phyloP scores from a whole-genome alignment of 2,888 invertebrate species.

The Entomobrya multifasciata region DNA sequence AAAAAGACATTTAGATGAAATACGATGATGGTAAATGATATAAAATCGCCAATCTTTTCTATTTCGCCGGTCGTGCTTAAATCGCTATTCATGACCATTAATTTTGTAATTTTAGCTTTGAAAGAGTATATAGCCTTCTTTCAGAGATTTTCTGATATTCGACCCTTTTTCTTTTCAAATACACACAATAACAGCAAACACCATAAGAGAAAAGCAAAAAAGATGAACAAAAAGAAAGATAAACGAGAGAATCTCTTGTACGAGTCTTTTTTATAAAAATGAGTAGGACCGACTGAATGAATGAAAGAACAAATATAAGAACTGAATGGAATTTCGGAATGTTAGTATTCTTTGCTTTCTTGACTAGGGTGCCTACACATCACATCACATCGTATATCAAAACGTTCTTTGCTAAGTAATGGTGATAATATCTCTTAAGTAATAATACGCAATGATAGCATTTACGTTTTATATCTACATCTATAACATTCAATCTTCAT shows the following conservation, averaged over 20 bases:
- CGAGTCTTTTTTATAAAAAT: not conserved
- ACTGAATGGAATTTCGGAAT: constrained; percentile 52
- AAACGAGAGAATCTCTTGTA: not conserved
- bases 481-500: too few species aligned
- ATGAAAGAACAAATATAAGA: constrained; percentile 41
- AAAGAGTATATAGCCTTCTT: not conserved
- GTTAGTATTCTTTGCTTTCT: constrained; percentile 52
- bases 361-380: constrained; percentile 34
- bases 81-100: too few species aligned
- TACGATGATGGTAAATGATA: too few species aligned
- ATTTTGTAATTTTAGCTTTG: too few species aligned
- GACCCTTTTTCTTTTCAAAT: too few species aligned
- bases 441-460: too few species aligned
- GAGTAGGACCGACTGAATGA: constrained; percentile 23
- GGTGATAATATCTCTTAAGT: constrained; percentile 27
- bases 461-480: too few species aligned
- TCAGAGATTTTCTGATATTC: too few species aligned
- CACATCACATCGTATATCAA: constrained; percentile 42
- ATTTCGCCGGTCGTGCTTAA: too few species aligned
- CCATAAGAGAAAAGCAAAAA: not conserved
- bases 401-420: not conserved
- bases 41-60: too few species aligned
- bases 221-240: not conserved
- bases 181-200: too few species aligned
- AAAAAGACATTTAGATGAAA: too few species aligned